Conservation (phyloP, 2,797 vertebrate genomes). For the Setipinna tenuifilis region DNA sequence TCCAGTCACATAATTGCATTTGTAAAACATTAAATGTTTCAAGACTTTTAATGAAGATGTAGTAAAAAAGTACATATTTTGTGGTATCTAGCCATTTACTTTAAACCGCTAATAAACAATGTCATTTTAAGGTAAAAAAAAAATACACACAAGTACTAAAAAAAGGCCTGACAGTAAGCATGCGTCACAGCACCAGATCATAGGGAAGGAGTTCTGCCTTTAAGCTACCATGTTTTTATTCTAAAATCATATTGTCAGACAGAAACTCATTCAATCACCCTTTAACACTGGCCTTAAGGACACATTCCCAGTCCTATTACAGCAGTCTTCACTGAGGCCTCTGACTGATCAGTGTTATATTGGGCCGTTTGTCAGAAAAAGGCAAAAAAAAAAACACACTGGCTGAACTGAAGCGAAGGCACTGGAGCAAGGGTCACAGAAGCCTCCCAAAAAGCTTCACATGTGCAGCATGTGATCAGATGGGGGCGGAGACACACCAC, state of each 20-base stretch:
- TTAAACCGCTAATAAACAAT: background rate
- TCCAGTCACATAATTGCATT: background rate
- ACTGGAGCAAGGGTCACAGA: slow-evolving; percentile 4
- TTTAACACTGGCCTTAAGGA: background rate
- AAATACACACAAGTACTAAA: background rate
- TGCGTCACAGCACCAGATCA: background rate
- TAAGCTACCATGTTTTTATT: background rate
- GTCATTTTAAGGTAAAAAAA: background rate
- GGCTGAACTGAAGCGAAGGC: background rate
- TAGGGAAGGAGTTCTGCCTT: background rate
- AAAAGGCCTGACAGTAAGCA: background rate
- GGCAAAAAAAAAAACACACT: background rate
- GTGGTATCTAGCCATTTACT: background rate
- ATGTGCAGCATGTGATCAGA: slow-evolving; percentile 6
- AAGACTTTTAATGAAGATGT: background rate
- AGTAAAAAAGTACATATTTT: background rate
- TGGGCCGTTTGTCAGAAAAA: background rate
- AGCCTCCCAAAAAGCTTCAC: slow-evolving; percentile 6
- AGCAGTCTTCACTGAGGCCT: background rate
- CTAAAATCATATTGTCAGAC: background rate
- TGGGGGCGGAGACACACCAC: background rate
- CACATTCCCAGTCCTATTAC: background rate
- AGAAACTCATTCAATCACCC: background rate
- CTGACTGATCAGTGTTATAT: background rate
- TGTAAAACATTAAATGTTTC: background rate